Evolutionary conservation across 2,113 vertebrate species (phyloP).

Genomic region (Gasterosteus aculeatus): DNA sequence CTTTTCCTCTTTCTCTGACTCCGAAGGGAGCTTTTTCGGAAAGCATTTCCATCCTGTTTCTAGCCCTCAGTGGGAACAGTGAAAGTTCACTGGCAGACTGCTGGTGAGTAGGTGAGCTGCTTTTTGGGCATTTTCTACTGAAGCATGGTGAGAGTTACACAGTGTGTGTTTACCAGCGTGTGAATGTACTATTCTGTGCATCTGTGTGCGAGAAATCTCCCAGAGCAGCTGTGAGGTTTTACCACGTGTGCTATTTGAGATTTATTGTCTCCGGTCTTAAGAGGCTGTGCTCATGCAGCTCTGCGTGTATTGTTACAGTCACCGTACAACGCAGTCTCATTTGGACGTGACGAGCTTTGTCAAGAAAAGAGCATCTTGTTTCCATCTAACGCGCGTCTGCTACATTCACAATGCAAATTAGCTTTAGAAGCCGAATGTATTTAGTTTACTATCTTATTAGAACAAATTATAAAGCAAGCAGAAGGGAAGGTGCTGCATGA

Average conservation of each 20-base stretch:
- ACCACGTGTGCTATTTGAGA: constrained; percentile 75
- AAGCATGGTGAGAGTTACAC: background rate
- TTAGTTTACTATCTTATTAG: background rate
- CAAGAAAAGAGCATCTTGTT: background rate
- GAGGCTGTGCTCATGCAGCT: constrained; percentile 58
- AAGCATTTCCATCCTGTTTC: constrained; percentile 65
- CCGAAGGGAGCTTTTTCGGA: constrained; percentile 39
- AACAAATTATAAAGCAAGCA: background rate
- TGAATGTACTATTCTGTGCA: constrained; percentile 10
- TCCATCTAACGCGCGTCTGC: background rate
- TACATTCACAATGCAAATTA: background rate
- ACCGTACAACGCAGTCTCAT: constrained; percentile 20
- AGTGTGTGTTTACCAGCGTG: background rate
- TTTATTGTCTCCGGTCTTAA: constrained; percentile 71
- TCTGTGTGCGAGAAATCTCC: constrained; percentile 29
- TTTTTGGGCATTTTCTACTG: background rate
- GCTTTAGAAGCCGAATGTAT: background rate
- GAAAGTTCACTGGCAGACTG: constrained; percentile 48
- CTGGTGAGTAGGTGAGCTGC: constrained; percentile 34
- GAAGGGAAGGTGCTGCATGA: background rate
- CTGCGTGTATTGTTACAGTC: constrained; percentile 42
- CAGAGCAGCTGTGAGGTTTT: constrained; percentile 73
- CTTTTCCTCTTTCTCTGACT: constrained; percentile 54
- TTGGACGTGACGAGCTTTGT: background rate
- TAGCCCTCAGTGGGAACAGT: constrained; percentile 47